A percentile compares a stretch with the other conserved stretches of the same genome.
Conservation (phyloP, 2,797 vertebrate genomes). For the Cynopterus sphinx region DNA sequence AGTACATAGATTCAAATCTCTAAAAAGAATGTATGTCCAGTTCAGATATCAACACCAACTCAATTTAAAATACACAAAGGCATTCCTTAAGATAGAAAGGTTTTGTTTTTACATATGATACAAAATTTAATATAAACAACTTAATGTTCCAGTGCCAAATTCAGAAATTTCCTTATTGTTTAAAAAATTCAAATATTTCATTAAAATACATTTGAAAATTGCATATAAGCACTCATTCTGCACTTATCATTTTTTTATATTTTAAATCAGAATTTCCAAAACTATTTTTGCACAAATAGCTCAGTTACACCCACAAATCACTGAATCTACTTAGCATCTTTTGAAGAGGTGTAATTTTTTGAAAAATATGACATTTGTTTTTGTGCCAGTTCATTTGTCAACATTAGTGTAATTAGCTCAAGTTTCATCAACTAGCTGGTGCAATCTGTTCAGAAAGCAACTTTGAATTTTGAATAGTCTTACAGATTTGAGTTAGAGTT, state of each 20-base stretch:
- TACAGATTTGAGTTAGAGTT: conserved; percentile 74
- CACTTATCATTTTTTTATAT: conserved; percentile 66
- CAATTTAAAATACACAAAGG: conserved; percentile 54
- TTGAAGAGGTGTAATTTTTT: conserved; percentile 80
- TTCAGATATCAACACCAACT: conserved; percentile 10
- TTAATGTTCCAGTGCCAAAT: conserved; percentile 32
- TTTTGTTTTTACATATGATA: conserved; percentile 46
- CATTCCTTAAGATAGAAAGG: conserved; percentile 26
- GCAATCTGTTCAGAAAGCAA: conserved; percentile 87
- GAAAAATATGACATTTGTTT: conserved; percentile 82
- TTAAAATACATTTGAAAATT: conserved; percentile 64
- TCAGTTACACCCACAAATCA: conserved; percentile 77
- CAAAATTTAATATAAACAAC: conserved; percentile 61
- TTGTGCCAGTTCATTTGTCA: conserved; percentile 85
- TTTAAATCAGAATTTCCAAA: conserved; percentile 50
- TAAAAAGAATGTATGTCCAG: background rate
- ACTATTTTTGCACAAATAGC: conserved; percentile 71
- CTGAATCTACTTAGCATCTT: conserved; percentile 81
- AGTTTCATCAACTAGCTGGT: conserved; percentile 86
- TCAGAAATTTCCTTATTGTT: conserved; percentile 58
- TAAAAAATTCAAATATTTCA: conserved; percentile 59
- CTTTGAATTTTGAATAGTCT: conserved; percentile 84
- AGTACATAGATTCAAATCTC: background rate
- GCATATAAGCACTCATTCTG: background rate
- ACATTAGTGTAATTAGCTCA: conserved; percentile 88